A percentile compares a stretch with the other conserved stretches of the same genome.
Conservation (phyloP, 2,888 invertebrate genomes). For the Congeria kusceri region DNA sequence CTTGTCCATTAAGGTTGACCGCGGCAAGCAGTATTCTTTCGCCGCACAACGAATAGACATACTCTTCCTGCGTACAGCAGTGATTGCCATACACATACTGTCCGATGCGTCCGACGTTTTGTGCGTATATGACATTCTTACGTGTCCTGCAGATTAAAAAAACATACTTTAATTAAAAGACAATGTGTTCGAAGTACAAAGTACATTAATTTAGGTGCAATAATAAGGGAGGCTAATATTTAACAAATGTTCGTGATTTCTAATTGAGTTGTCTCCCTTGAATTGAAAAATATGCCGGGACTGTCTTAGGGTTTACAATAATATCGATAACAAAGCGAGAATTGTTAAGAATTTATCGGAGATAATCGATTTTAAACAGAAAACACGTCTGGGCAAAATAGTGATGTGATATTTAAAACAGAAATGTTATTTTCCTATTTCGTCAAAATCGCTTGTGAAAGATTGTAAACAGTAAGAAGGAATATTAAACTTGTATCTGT, state of each 20-base stretch:
- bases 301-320: neutral
- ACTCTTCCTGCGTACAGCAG: constrained; percentile 1
- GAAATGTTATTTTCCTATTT: too few relatives aligned
- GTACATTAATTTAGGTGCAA: neutral
- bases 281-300: neutral
- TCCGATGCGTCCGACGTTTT: neutral
- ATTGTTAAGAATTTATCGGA: too few relatives aligned
- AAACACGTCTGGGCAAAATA: too few relatives aligned
- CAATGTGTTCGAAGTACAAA: neutral
- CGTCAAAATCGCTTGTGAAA: too few relatives aligned
- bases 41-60: neutral
- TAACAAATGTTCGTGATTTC: too few relatives aligned
- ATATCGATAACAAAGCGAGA: too few relatives aligned
- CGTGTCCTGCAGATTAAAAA: neutral
- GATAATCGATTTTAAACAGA: too few relatives aligned
- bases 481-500: too few relatives aligned
- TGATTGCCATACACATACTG: neutral
- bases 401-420: too few relatives aligned
- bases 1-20: neutral
- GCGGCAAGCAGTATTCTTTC: constrained; percentile 2
- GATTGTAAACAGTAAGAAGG: too few relatives aligned
- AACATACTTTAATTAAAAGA: neutral
- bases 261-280: neutral
- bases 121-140: neutral
- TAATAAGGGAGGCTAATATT: too few relatives aligned